These are phyloP conservation scores for Hepsetus odoe DNA, from an alignment of 2,113 vertebrate species.

Conservation along the genomic window DNA sequence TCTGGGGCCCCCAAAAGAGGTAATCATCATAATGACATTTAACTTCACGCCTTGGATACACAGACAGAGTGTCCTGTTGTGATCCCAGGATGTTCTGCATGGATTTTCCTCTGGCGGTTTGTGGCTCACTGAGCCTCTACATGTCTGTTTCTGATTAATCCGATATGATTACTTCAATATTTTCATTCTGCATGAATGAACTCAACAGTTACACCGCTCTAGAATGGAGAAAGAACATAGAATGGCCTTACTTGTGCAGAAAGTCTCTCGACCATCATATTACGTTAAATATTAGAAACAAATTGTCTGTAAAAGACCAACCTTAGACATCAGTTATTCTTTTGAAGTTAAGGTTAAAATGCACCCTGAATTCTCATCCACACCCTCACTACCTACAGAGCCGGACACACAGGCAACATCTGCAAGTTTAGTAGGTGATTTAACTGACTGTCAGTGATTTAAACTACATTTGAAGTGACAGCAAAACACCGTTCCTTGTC, in stretches of 20 bases:
- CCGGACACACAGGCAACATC: background rate
- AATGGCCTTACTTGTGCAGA: slow-evolving; percentile 13
- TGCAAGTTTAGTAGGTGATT: background rate
- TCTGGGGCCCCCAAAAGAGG: background rate
- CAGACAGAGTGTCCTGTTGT: background rate
- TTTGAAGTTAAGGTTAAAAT: background rate
- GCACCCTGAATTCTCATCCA: background rate
- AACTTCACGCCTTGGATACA: background rate
- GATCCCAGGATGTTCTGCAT: slow-evolving; percentile 23
- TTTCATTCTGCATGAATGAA: slow-evolving; percentile 21
- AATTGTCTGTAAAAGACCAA: too few species aligned
- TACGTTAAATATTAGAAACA: background rate
- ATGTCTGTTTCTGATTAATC: slow-evolving; percentile 48
- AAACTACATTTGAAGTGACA: background rate
- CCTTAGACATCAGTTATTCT: background rate
- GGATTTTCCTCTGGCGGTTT: slow-evolving; percentile 14
- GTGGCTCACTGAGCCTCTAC: background rate
- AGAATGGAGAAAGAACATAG: slow-evolving; percentile 13
- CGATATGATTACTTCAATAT: slow-evolving; percentile 41
- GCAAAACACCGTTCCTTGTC: too few species aligned
- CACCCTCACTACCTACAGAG: too few species aligned
- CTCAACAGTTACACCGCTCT: slow-evolving; percentile 3
- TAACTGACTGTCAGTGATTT: background rate
- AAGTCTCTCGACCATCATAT: background rate
- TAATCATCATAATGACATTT: slow-evolving; percentile 6